Conservation (phyloP, 2,113 vertebrate genomes). For the Ginglymostoma cirratum region DNA sequence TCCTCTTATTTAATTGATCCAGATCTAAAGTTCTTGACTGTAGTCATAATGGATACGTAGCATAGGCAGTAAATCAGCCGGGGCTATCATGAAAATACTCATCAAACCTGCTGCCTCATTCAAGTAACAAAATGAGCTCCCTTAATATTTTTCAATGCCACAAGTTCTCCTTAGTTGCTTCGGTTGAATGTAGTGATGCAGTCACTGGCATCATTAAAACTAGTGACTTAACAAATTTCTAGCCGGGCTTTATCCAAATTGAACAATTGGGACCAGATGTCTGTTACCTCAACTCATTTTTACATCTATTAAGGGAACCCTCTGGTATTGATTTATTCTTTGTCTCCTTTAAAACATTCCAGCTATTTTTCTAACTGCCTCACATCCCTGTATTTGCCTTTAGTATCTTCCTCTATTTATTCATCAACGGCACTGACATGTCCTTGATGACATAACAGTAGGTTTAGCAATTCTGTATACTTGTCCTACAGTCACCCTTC, state of each 20-base stretch:
- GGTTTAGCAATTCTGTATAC: not conserved
- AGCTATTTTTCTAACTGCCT: not conserved
- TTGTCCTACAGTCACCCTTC: constrained; percentile 34
- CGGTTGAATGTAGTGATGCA: not conserved
- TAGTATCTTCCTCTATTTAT: not conserved
- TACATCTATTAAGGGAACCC: not conserved
- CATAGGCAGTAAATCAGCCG: not conserved
- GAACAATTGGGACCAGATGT: not conserved
- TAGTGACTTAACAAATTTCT: not conserved
- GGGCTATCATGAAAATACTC: not conserved
- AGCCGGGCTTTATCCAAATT: not conserved
- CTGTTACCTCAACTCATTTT: constrained; percentile 10
- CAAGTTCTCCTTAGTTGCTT: not conserved
- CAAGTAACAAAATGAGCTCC: not conserved
- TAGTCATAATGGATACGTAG: not conserved
- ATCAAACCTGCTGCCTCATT: not conserved
- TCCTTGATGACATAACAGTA: constrained; percentile 12
- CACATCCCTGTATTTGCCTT: not conserved
- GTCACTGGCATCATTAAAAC: not conserved
- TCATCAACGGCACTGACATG: not conserved
- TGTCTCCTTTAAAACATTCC: not conserved
- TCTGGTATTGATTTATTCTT: not conserved
- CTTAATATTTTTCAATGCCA: not conserved
- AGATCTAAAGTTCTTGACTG: not conserved
- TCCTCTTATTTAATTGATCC: not conserved